Conservation (phyloP, 2,888 invertebrate genomes). For the Drosophila ochracea region DNA sequence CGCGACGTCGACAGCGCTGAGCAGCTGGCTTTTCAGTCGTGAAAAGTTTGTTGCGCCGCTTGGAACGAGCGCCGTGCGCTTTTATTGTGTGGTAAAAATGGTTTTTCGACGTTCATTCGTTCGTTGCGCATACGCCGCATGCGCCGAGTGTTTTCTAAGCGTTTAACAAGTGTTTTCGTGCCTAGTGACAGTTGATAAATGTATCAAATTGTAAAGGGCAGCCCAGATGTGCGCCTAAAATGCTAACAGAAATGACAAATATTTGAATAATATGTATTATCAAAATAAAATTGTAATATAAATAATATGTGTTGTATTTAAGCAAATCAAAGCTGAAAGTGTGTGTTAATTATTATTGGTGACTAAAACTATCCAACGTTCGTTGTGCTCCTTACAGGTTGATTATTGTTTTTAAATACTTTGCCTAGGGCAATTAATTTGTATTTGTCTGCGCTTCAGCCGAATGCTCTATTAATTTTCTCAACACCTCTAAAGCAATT, state of each 20-base stretch:
- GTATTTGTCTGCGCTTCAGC: constrained; percentile 11
- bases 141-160: constrained; percentile 42
- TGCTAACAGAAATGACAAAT: constrained; percentile 24
- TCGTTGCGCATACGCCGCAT: constrained; percentile 68
- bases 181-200: constrained; percentile 31
- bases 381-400: constrained; percentile 22
- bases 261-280: constrained; percentile 8
- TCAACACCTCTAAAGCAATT: constrained; percentile 59
- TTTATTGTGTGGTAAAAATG: constrained; percentile 42
- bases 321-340: constrained; percentile 1
- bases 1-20: constrained; percentile 18
- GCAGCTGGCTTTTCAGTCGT: constrained; percentile 62
- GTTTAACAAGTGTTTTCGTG: constrained; percentile 63
- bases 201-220: constrained; percentile 2
- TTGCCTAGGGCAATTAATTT: constrained; percentile 27
- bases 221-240: neutral
- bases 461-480: constrained; percentile 60
- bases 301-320: constrained; percentile 14
- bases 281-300: constrained; percentile 3
- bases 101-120: constrained; percentile 23
- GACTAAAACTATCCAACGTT: neutral
- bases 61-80: constrained; percentile 64
- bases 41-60: constrained; percentile 70
- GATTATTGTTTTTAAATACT: neutral
- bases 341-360: constrained; percentile 13